phyloP scores from a whole-genome alignment of 2,797 vertebrate species.

The Hypotaenidia philippensis region DNA sequence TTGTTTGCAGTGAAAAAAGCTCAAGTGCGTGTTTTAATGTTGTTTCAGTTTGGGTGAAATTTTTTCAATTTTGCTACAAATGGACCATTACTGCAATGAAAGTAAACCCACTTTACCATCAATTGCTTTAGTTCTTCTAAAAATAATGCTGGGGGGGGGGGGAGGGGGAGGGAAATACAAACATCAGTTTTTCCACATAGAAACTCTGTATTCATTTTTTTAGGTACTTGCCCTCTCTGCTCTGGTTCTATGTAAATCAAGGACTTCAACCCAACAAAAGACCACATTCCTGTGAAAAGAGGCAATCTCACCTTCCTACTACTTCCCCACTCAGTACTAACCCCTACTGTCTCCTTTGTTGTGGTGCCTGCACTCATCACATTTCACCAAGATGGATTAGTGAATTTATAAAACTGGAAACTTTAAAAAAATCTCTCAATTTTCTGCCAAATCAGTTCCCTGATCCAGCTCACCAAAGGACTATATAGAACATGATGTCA shows the following conservation, averaged over 20 bases:
- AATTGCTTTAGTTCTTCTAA: not conserved
- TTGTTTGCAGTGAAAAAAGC: not conserved
- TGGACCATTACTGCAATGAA: not conserved
- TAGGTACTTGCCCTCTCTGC: not conserved
- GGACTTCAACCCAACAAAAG: not conserved
- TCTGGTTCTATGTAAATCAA: not conserved
- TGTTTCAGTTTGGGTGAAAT: not conserved
- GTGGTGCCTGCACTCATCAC: not conserved
- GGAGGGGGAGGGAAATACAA: rapidly evolving
- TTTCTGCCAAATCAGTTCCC: not conserved
- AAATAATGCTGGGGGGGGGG: not conserved
- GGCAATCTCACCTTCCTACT: not conserved
- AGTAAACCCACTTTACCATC: not conserved
- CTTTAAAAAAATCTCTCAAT: not conserved
- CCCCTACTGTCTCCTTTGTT: not conserved
- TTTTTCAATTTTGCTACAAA: not conserved
- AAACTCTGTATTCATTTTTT: not conserved
- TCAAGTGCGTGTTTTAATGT: not conserved
- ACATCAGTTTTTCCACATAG: not conserved
- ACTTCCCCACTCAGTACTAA: not conserved
- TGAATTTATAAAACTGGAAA: not conserved
- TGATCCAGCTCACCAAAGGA: not conserved
- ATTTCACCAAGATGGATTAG: not conserved
- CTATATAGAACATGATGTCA: not conserved
- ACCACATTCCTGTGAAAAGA: not conserved